phyloP scores from a whole-genome alignment of 2,888 invertebrate species.

The Gnatocerus cornutus region DNA sequence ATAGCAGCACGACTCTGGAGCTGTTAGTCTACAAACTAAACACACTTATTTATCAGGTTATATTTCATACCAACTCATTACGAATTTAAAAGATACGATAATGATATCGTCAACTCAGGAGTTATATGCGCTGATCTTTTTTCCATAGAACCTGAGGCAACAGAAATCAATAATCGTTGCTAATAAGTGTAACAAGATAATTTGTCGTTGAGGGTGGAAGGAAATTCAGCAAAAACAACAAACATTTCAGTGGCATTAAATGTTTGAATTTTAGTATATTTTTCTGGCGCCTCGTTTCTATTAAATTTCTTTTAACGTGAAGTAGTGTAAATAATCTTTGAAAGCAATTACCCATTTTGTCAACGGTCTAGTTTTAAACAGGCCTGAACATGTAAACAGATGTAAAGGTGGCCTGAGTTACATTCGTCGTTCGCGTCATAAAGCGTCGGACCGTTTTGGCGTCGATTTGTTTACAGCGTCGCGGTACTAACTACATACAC shows the following conservation, averaged over 20 bases:
- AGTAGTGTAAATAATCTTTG: conserved; percentile 67
- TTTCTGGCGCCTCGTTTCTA: conserved; percentile 66
- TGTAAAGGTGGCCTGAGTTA: conserved; percentile 64
- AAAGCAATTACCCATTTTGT: conserved; percentile 71
- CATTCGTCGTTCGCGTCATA: conserved; percentile 70
- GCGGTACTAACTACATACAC: conserved; percentile 66
- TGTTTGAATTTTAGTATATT: conserved; percentile 63
- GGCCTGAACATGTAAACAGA: conserved; percentile 68
- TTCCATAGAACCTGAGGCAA: conserved; percentile 1
- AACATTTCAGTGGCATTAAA: conserved; percentile 61
- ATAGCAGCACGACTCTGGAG: conserved; percentile 48
- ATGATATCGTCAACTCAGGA: conserved; percentile 47
- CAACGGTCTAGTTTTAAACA: conserved; percentile 70
- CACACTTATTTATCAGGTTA: conserved; percentile 49
- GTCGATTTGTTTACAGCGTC: conserved; percentile 74
- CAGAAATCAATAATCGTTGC: conserved; percentile 17
- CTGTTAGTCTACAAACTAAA: conserved; percentile 49
- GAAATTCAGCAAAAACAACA: conserved; percentile 57
- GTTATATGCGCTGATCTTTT: conserved; percentile 16
- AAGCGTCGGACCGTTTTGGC: conserved; percentile 71
- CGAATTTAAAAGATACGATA: conserved; percentile 49
- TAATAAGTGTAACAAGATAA: background rate
- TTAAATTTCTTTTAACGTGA: conserved; percentile 67
- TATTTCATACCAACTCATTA: conserved; percentile 50
- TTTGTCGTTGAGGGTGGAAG: background rate